Percentiles rank a stretch among this genome's conserved stretches.
Evolutionary conservation across 2,113 vertebrate genomes (phyloP).

Genomic region (Phylloscopus whistleri): DNA sequence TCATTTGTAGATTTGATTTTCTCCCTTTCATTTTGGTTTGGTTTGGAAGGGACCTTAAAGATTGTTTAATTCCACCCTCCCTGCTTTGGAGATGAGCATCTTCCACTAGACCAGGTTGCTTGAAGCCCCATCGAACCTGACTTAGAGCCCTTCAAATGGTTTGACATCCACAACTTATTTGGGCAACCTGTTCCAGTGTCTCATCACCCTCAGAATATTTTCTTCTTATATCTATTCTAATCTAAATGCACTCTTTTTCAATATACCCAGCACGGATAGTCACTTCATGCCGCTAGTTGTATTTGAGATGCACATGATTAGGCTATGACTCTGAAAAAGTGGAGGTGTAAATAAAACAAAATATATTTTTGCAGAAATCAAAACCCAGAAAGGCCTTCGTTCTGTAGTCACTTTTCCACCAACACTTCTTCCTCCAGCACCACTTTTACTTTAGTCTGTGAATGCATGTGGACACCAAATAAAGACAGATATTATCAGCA

Average conservation of each 20-base stretch:
- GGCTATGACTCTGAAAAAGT: background rate
- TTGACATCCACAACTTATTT: background rate
- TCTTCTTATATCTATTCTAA: background rate
- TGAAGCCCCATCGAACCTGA: background rate
- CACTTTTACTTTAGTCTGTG: background rate
- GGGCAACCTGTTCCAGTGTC: background rate
- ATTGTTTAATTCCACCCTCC: accelerated
- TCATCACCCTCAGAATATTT: background rate
- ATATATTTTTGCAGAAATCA: background rate
- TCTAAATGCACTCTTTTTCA: accelerated
- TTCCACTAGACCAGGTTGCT: background rate
- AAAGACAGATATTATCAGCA: background rate
- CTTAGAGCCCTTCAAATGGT: background rate
- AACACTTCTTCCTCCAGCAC: background rate
- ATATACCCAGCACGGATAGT: accelerated
- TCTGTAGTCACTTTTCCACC: background rate
- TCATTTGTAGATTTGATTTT: background rate
- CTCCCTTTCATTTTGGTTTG: background rate
- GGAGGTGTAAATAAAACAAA: background rate
- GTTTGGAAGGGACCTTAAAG: background rate
- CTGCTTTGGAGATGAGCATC: background rate
- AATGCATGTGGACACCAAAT: background rate
- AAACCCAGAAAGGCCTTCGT: background rate
- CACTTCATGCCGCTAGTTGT: background rate
- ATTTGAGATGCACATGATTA: background rate